Base-by-base conservation (phyloP, 2,888 invertebrate species). In the Exocentrus adspersus region DNA sequence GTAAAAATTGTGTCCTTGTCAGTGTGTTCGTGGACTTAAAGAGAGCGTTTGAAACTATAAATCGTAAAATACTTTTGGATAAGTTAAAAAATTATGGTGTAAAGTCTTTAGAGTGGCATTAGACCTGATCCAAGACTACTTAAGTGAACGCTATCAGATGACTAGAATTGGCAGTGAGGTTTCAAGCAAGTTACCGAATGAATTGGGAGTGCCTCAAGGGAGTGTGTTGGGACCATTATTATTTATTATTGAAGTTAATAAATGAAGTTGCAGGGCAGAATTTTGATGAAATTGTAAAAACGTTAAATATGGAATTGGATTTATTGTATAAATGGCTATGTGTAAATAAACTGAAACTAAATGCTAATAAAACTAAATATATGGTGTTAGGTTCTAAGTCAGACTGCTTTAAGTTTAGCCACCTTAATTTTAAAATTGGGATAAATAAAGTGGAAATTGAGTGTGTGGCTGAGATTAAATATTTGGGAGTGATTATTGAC, bases 201-300 rank as follows among this genome's bases (percentile, higher is more conserved):
- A n/a, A n/a, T n/a, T n/a, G n/a, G 46, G 56, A 12, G 54, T 61
- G 2, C 61, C 48, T 1, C 61, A 56, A 17, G 54, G 56, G 2
- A 45, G 53, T 46, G 54, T 61, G 1, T 32, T 61, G n/a, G 61
- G 56, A 9, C 61, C 61, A 16, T 52, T 61, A 9, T 19, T 59
- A 21, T 59, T 59, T 37, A 3, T 59, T 20, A 1, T 58, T 45
- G 46, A 58, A 10, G 17, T 48, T 10, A 48, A 58, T 46, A 48
- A 41, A 14, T n/a, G n/a, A n/a, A 41, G 12, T 17, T 43, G 4
- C 19, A 43, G 52, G 61, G 9, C 62, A 50, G 43, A 37, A 61
- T 16, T 43, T 50, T 48, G 17, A 41, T n/a, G 43, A 56, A 7
- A 17, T 56, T 3, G 17, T n/a, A 28, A 10, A 20, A 6, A 56